Conservation (phyloP, 2,888 invertebrate genomes). For the Diloba caeruleocephala region DNA sequence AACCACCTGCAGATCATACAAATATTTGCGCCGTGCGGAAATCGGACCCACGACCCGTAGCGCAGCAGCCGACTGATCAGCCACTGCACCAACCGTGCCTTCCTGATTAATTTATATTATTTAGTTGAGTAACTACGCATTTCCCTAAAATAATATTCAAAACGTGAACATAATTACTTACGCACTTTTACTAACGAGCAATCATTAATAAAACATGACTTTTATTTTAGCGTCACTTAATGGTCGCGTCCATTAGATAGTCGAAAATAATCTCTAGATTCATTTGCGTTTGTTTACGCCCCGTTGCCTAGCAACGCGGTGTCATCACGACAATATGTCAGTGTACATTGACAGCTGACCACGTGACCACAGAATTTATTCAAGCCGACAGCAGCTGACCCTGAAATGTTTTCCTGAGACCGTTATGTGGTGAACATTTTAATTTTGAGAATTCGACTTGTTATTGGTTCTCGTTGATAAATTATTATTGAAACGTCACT, state of each 20-base stretch:
- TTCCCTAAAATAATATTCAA: constrained; percentile 2
- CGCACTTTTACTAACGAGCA: constrained; percentile 27
- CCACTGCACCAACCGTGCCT: too few species aligned
- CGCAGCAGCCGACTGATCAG: too few species aligned
- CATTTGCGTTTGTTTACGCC: constrained; percentile 59
- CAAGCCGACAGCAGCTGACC: constrained; percentile 54
- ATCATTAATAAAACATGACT: constrained; percentile 49
- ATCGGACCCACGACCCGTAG: too few species aligned
- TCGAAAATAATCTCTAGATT: constrained; percentile 56
- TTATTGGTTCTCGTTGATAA: constrained; percentile 37
- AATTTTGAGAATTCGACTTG: constrained; percentile 16
- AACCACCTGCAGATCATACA: too few species aligned
- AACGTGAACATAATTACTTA: constrained; percentile 27
- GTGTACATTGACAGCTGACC: constrained; percentile 53
- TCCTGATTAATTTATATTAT: too few species aligned
- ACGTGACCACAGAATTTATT: constrained; percentile 60
- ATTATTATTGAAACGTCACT: constrained; percentile 40
- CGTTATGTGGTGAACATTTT: constrained; percentile 25
- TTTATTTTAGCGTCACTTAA: constrained; percentile 49
- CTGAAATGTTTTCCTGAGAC: constrained; percentile 58
- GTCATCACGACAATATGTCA: constrained; percentile 58
- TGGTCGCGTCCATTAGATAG: constrained; percentile 39
- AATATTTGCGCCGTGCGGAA: too few species aligned
- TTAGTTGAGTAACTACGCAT: constrained; percentile 6
- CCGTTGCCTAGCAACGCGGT: constrained; percentile 59